A percentile compares a stretch with the other conserved stretches of the same genome.
These are phyloP conservation scores for Cryptocheilus praepositus DNA, from an alignment of 2,888 invertebrate genomes.

Conservation along the genomic window DNA sequence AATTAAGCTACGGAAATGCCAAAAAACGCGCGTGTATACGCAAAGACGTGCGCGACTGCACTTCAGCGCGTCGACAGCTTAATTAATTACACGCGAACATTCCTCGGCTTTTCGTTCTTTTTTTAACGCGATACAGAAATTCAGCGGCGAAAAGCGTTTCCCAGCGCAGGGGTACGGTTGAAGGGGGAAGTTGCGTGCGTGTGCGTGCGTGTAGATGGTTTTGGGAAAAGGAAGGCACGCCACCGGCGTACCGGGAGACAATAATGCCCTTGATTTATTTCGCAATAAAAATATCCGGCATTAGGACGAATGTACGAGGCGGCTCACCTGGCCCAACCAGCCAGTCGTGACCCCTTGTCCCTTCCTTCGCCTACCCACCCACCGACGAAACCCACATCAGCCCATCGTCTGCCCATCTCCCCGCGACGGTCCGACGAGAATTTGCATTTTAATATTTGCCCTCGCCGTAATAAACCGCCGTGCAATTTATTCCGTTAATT, in stretches of 20 bases:
- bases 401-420: neutral
- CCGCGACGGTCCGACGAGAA: conserved; percentile 22
- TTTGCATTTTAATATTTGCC: conserved; percentile 53
- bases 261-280: conserved; percentile 50
- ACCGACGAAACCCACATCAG: neutral
- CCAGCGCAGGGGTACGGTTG: neutral
- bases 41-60: too few species aligned
- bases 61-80: conserved; percentile 18
- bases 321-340: neutral
- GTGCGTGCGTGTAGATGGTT: too few species aligned
- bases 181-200: too few species aligned
- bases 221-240: neutral
- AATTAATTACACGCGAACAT: conserved; percentile 42
- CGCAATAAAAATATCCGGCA: conserved; percentile 38
- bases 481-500: conserved; percentile 55
- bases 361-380: neutral
- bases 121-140: conserved; percentile 2
- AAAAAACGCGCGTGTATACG: too few species aligned
- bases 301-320: conserved; percentile 8
- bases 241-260: conserved; percentile 36
- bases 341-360: neutral
- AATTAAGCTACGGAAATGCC: too few species aligned
- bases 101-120: neutral
- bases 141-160: neutral
- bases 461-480: conserved; percentile 38